Percentiles rank a stretch among this genome's conserved stretches.
Conservation (phyloP, 2,797 vertebrate genomes). For the Pseudocheirus occidentalis region DNA sequence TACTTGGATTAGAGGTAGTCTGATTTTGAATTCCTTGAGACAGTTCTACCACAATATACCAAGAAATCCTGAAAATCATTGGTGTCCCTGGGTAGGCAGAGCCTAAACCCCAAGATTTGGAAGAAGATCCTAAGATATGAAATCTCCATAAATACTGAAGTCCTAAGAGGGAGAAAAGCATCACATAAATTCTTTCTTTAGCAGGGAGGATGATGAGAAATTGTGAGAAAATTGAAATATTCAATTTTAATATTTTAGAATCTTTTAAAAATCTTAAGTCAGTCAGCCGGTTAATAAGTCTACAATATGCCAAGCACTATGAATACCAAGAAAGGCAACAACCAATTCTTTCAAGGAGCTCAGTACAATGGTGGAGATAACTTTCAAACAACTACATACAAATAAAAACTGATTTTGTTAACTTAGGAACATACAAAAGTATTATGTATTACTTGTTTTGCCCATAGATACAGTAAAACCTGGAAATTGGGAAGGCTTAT, state of each 20-base stretch:
- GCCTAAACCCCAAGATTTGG: neutral
- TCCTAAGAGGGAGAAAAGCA: neutral
- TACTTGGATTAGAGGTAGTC: no score
- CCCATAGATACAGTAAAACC: neutral
- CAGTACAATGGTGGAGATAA: neutral
- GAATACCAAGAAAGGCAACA: neutral
- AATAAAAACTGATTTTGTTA: neutral
- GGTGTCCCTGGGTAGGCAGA: no score
- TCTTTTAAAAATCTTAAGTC: neutral
- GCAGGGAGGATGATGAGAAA: neutral
- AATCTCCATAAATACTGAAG: constrained; percentile 23
- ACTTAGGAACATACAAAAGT: neutral
- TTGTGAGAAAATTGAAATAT: constrained; percentile 3
- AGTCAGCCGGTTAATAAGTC: neutral
- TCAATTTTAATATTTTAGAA: neutral
- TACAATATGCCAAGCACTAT: neutral
- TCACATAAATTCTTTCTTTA: neutral
- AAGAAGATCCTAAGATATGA: neutral
- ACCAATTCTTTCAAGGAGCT: neutral
- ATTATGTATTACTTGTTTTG: neutral
- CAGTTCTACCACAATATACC: no score
- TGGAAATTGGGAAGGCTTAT: neutral
- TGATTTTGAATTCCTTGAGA: no score
- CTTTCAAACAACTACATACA: neutral
- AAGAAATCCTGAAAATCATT: no score